These are phyloP conservation scores for Tenebrio molitor DNA, from an alignment of 1,140 invertebrate species.

Conservation along the genomic window DNA sequence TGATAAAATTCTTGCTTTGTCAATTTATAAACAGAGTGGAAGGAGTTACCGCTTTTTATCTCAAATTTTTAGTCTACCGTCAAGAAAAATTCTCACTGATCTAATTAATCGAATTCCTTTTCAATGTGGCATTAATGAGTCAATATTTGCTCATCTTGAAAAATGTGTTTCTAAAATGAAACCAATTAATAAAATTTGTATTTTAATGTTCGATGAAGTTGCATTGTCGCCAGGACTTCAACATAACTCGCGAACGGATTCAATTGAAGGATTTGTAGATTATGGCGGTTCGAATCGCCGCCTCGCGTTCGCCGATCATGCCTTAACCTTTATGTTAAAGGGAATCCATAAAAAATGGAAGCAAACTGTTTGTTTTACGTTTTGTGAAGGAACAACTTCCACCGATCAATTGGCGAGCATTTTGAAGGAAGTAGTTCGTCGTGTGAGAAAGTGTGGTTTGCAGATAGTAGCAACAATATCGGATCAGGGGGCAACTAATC, in stretches of 20 bases:
- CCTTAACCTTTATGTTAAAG: slow-evolving; percentile 4
- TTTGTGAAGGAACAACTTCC: slow-evolving; percentile 15
- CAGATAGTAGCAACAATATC: slow-evolving; percentile 35
- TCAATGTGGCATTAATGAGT: neutral
- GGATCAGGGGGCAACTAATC: slow-evolving; percentile 40
- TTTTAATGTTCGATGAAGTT: slow-evolving; percentile 21
- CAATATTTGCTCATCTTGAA: neutral
- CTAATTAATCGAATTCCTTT: neutral
- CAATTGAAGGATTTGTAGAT: neutral
- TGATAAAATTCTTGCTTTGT: no score
- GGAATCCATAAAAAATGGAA: slow-evolving; percentile 31
- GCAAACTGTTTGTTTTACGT: slow-evolving; percentile 41
- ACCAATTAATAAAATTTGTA: slow-evolving; percentile 7
- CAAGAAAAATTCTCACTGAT: neutral
- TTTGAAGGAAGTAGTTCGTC: no score
- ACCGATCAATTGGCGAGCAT: neutral
- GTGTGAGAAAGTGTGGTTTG: slow-evolving; percentile 15
- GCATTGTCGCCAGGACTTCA: neutral
- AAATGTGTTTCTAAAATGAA: slow-evolving; percentile 5
- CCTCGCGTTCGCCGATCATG: slow-evolving; percentile 26
- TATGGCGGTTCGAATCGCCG: neutral
- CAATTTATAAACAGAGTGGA: neutral
- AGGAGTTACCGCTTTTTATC: neutral
- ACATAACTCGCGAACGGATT: slow-evolving; percentile 16
- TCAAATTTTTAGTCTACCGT: no score